A percentile compares a stretch with the other conserved stretches of the same genome.
These are phyloP conservation scores for Hipposideros armiger DNA, from an alignment of 2,113 vertebrate genomes.

Conservation along the genomic window DNA sequence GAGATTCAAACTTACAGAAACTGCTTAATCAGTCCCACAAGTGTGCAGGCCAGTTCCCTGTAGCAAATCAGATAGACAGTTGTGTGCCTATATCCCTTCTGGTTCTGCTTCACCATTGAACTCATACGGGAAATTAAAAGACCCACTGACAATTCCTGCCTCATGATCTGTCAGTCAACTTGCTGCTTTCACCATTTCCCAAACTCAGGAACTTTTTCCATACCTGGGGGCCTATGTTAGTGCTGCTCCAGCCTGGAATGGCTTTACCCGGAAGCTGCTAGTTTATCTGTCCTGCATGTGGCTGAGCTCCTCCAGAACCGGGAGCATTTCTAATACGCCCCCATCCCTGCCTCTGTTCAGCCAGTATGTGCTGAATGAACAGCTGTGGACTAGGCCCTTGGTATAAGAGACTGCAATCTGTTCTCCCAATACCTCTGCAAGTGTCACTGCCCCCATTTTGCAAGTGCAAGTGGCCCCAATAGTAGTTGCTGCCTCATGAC, in stretches of 20 bases:
- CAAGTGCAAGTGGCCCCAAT: not conserved
- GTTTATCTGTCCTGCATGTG: not conserved
- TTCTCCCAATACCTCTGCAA: not conserved
- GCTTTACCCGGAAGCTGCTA: not conserved
- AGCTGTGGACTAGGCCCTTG: not conserved
- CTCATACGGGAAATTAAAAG: not conserved
- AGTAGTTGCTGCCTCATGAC: not conserved
- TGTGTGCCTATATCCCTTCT: not conserved
- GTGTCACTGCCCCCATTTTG: not conserved
- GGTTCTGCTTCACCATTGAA: not conserved
- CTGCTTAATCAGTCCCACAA: not conserved
- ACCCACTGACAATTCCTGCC: not conserved
- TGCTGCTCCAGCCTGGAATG: not conserved
- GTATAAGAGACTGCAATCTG: not conserved
- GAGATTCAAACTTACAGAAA: not conserved
- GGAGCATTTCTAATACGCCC: not conserved
- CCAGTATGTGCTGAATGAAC: not conserved
- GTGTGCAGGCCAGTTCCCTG: not conserved
- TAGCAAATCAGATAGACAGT: fast-evolving
- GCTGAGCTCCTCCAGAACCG: not conserved
- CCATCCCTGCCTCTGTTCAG: not conserved
- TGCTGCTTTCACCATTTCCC: not conserved
- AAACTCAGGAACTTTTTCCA: not conserved
- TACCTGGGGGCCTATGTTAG: not conserved
- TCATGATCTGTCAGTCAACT: not conserved